These are phyloP conservation scores for Netelia fuscicornis DNA, from an alignment of 2,888 invertebrate species.

Conservation along the genomic window DNA sequence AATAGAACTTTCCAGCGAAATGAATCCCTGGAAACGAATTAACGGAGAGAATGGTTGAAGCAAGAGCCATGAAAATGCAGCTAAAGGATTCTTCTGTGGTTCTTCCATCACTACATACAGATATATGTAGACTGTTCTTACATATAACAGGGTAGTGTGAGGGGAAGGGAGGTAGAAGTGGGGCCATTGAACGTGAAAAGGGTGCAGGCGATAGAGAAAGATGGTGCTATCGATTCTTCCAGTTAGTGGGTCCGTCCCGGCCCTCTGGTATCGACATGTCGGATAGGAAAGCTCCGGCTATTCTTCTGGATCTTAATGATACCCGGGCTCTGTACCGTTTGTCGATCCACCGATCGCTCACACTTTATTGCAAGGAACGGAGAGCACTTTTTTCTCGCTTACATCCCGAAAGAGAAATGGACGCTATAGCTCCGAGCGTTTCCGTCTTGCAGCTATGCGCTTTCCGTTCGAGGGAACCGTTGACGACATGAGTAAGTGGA, in stretches of 20 bases:
- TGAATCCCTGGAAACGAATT: slow-evolving; percentile 59
- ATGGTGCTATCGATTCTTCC: slow-evolving; percentile 73
- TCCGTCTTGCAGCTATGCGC: background rate
- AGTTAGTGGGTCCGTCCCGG: slow-evolving; percentile 67
- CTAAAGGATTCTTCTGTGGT: slow-evolving; percentile 51
- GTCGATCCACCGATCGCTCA: slow-evolving; percentile 47
- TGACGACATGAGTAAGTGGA: background rate
- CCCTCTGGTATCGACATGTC: slow-evolving; percentile 68
- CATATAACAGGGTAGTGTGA: slow-evolving; percentile 22
- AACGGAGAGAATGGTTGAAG: slow-evolving; percentile 49
- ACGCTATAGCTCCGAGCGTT: slow-evolving; percentile 3
- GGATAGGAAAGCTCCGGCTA: slow-evolving; percentile 59
- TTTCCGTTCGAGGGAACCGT: background rate
- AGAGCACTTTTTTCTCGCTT: slow-evolving; percentile 21
- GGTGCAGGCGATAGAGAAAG: slow-evolving; percentile 50
- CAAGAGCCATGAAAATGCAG: slow-evolving; percentile 40
- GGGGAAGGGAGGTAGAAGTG: background rate
- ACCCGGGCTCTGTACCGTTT: slow-evolving; percentile 34
- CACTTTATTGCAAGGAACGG: slow-evolving; percentile 43
- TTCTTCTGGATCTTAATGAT: slow-evolving; percentile 48
- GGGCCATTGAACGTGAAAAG: slow-evolving; percentile 55
- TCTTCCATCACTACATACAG: slow-evolving; percentile 1
- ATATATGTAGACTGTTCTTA: background rate
- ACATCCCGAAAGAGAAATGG: background rate
- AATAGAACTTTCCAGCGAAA: slow-evolving; percentile 62